These are phyloP conservation scores for Mimachlamys varia DNA, from an alignment of 2,888 invertebrate genomes.

Conservation along the genomic window DNA sequence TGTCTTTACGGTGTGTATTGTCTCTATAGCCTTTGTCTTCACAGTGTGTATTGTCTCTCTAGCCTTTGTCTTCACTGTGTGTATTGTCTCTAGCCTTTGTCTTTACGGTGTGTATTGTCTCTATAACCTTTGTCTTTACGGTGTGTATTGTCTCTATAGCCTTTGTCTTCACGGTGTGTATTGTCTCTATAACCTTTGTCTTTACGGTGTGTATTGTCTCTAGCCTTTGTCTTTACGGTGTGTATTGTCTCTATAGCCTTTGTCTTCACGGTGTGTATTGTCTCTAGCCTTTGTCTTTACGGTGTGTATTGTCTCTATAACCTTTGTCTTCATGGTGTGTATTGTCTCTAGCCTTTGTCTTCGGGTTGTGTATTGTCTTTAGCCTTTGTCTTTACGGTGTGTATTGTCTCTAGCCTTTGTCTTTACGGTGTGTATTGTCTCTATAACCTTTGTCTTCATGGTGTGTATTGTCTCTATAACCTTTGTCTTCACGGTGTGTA, in stretches of 20 bases:
- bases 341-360: constrained; percentile 65
- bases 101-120: constrained; percentile 73
- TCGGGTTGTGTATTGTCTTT: constrained; percentile 71
- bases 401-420: constrained; percentile 66
- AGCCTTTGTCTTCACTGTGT: constrained; percentile 72
- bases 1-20: constrained; percentile 70
- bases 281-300: constrained; percentile 70
- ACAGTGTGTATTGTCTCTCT: constrained; percentile 73
- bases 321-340: constrained; percentile 73
- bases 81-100: constrained; percentile 66
- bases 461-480: constrained; percentile 73
- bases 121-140: constrained; percentile 69
- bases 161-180: constrained; percentile 73
- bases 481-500: constrained; percentile 73
- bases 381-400: constrained; percentile 72
- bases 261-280: constrained; percentile 71
- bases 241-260: constrained; percentile 69
- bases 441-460: constrained; percentile 69
- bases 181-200: no score
- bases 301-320: constrained; percentile 72
- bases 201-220: constrained; percentile 73
- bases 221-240: constrained; percentile 72
- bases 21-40: constrained; percentile 68
- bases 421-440: constrained; percentile 73
- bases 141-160: constrained; percentile 72